Base-by-base conservation (phyloP, 1,140 invertebrate genomes). In the Octopus sinensis region DNA sequence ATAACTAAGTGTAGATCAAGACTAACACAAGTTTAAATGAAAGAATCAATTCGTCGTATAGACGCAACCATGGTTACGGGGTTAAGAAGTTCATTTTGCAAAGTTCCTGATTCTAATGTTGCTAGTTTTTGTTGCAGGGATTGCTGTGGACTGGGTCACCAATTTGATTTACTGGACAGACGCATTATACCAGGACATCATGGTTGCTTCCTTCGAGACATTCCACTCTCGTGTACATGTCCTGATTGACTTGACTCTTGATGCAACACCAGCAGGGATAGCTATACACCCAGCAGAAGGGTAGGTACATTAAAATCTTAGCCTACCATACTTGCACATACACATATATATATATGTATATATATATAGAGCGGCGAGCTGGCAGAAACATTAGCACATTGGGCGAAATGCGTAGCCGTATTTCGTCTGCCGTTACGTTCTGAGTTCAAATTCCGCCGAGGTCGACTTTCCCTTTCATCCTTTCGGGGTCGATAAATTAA, bases 111-210 rank as follows among this genome's bases (percentile, higher is more conserved):
- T 62, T 62, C 17, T 12, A 62, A 62, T 1, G 17, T 12, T 12
- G 17, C 1, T 12, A n/a, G 5, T 77, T 77, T 77, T 77, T 77
- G 2, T 43, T 53, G 12, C 30, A 77, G 76, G 17, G 1, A 7
- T 77, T 53, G 76, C 76, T 43, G 52, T 77, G 6, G 76, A 77
- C 23, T 77, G 76, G 76, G 52, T 77, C 30, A 77, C 76, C 76
- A 77, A 77, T 53, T 17, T 77, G 5, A 43, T 77, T 77, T 77
- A 77, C 76, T 77, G 76, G 76, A 77, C 76, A 9, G 76, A 77
- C 4, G 30, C 76, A 12, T 43, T 53, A 6, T 77, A 77, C 76
- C 43, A 77, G 52, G 17, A n/a, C 5, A 77, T 77, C 5, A 77
- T 77, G 76, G 52, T 77, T 6, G 52, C 76, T 2, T 77, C 76